These are phyloP conservation scores for Eriocheir sinensis DNA, from an alignment of 1,140 invertebrate genomes.

Conservation along the genomic window DNA sequence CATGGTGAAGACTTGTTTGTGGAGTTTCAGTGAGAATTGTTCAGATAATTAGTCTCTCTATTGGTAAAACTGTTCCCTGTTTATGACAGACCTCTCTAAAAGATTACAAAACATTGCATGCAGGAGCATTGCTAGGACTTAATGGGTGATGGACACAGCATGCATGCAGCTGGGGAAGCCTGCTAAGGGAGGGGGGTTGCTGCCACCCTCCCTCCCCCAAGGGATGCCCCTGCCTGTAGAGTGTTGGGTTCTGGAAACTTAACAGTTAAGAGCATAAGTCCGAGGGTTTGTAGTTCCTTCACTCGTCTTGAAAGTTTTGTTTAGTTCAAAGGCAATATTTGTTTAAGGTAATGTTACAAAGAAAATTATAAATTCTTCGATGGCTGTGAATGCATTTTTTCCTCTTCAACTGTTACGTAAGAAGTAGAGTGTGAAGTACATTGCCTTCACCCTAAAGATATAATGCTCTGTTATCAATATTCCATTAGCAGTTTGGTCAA, in stretches of 20 bases:
- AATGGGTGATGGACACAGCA: background rate
- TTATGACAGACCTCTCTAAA: background rate
- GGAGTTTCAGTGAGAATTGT: background rate
- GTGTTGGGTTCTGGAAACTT: background rate
- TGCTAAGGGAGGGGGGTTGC: no score
- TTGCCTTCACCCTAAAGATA: background rate
- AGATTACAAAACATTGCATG: background rate
- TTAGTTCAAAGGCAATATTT: background rate
- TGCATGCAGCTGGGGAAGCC: no score
- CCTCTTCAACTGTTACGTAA: background rate
- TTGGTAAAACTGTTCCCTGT: background rate
- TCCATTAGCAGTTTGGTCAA: no score
- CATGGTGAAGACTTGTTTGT: background rate
- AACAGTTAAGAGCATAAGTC: background rate
- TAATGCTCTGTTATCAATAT: background rate
- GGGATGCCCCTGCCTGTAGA: no score
- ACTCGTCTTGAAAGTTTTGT: background rate
- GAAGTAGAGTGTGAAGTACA: background rate
- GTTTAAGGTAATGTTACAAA: background rate
- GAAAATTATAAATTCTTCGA: background rate
- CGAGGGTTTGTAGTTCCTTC: background rate
- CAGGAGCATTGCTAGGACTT: background rate
- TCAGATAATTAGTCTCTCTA: background rate
- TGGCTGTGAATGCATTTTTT: slow-evolving; percentile 1
- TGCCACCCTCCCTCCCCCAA: no score